Evolutionary conservation across 2,797 vertebrate species (phyloP), one percentile per base, ranked within the genome.

Genomic region (Sebastes baramenuke): DNA sequence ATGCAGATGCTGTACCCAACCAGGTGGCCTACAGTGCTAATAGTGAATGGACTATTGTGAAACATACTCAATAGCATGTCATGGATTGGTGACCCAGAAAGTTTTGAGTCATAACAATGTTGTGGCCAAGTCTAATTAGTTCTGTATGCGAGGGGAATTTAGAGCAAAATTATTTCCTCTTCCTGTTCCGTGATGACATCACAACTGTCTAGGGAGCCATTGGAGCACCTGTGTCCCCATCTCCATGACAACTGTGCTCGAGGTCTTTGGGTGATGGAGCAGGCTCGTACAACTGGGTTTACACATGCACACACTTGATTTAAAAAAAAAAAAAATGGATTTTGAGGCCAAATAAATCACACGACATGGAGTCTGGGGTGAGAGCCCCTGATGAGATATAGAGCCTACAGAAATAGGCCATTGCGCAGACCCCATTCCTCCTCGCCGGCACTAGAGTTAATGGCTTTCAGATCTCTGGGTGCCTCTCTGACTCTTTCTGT

Each of bases 391-490:
- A 89, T 94, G 94, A 95, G 92, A 91, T 92, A 92, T 92, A 85
- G 89, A 91, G 88, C 88, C 92, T 90, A 84, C 82, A 94, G 90
- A 95, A 96, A 95, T 93, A 95, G 94, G 95, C 88, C 93, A 95
- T 93, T 83, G 69, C 87, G 72, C 86, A 88, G 85, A 92, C 79
- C 87, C 82, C 87, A 87, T 91, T 92, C 82, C 86, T 91, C 82
- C 85, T 36, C 67, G 85, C 91, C 81, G 83, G 69, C 76, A 66
- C 77, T 67, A 62, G 79, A 91, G 90, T 92, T 93, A 93, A 94
- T 94, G 88, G 87, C 84, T 94, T 92, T 93, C 81, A 87, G 87
- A 91, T 91, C 88, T 90, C 91, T 82, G 61, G 91, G 82, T 92
- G 85, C 83, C 65, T 81, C 74, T 69, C 75, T 83, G 86, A 84